A percentile compares a stretch with the other conserved stretches of the same genome.
Evolutionary conservation across 1,140 invertebrate genomes (phyloP).

Genomic region (Drosophila oshimai): DNA sequence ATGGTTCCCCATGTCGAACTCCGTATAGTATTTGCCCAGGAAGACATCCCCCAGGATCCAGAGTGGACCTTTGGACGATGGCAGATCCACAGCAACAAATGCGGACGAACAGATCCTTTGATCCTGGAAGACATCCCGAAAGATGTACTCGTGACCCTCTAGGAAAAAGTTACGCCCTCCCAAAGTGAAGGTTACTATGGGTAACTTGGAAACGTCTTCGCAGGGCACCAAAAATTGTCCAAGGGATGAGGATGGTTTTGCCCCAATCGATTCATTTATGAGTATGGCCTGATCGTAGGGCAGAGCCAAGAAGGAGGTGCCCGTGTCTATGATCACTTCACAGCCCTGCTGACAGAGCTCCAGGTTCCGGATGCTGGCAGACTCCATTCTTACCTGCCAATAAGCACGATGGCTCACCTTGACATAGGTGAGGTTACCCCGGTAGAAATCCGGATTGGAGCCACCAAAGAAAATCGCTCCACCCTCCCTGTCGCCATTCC

Average conservation of each 20-base stretch:
- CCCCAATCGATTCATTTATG: conserved; percentile 63
- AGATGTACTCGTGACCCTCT: conserved; percentile 60
- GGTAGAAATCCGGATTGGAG: conserved; percentile 56
- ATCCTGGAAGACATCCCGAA: conserved; percentile 43
- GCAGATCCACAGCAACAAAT: conserved; percentile 65
- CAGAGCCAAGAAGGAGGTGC: conserved; percentile 89
- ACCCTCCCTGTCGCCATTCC: conserved; percentile 83
- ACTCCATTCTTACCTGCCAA: conserved; percentile 76
- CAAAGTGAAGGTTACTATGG: conserved; percentile 49
- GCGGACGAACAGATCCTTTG: conserved; percentile 52
- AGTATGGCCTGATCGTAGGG: conserved; percentile 82
- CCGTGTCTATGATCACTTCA: conserved; percentile 90
- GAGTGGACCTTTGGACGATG: conserved; percentile 55
- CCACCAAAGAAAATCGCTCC: conserved; percentile 76
- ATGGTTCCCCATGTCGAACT: conserved; percentile 88
- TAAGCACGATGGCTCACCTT: conserved; percentile 63
- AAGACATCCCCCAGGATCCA: conserved; percentile 86
- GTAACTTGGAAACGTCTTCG: conserved; percentile 39
- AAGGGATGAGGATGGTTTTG: conserved; percentile 44
- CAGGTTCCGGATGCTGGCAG: conserved; percentile 43
- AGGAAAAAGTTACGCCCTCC: conserved; percentile 56
- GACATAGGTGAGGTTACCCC: conserved; percentile 73
- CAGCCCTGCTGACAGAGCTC: conserved; percentile 84
- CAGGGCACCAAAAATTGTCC: conserved; percentile 56
- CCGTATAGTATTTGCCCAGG: conserved; percentile 88